Evolutionary conservation across 2,888 invertebrate genomes (phyloP).

Genomic region (Galeopsomyia nigrocyanea): DNA sequence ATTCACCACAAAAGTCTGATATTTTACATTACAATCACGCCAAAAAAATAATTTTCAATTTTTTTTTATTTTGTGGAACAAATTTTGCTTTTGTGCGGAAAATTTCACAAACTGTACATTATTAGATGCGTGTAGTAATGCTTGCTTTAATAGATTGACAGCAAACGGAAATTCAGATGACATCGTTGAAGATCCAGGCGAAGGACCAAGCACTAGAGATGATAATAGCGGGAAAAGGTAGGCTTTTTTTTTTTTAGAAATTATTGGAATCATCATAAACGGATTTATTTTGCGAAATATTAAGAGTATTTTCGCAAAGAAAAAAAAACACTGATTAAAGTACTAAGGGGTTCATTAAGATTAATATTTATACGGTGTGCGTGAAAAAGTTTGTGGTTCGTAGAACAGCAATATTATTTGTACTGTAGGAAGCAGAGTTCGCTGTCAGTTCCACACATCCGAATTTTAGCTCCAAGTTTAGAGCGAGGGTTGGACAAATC

Average conservation of each 20-base stretch:
- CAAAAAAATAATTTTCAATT: too few relatives aligned
- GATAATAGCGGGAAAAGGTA: conserved; percentile 20
- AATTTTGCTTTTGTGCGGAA: conserved; percentile 13
- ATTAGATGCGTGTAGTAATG: conserved; percentile 59
- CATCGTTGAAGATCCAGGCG: conserved; percentile 53
- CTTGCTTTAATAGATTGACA: conserved; percentile 62
- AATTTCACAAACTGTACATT: conserved; percentile 38
- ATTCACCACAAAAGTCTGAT: too few relatives aligned
- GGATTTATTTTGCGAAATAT: background rate
- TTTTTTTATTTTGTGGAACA: too few relatives aligned
- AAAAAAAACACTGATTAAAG: background rate
- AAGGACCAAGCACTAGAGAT: conserved; percentile 54
- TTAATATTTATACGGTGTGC: too few relatives aligned
- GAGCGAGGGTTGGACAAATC: conserved; percentile 81
- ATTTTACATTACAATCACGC: too few relatives aligned
- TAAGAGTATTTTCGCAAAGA: background rate
- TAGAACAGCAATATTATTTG: conserved; percentile 59
- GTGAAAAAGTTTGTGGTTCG: conserved; percentile 16
- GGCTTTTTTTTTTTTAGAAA: conserved; percentile 6
- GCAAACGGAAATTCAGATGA: conserved; percentile 55
- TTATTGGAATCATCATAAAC: background rate
- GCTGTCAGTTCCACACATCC: conserved; percentile 85
- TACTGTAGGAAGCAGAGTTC: conserved; percentile 75
- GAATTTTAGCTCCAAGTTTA: conserved; percentile 85
- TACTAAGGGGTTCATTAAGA: background rate